phyloP scores from a whole-genome alignment of 30 jellyfish, hydroid and myxozoan species.

The Chironex yamaguchii region DNA sequence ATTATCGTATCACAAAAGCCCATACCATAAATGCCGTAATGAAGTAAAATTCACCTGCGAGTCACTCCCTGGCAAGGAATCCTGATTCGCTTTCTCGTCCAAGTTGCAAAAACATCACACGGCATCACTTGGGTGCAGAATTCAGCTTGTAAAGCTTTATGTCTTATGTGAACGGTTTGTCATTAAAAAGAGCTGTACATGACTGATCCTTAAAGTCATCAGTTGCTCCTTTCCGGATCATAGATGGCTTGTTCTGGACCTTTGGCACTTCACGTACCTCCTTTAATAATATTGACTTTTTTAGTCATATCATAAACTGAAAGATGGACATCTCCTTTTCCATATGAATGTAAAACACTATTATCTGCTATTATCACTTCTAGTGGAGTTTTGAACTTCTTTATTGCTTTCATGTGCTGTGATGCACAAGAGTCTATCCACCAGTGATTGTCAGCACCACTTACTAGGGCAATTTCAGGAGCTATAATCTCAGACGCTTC shows the following conservation, averaged over 20 bases:
- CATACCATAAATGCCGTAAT: conserved; percentile 59
- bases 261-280: conserved; percentile 59
- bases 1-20: conserved; percentile 62
- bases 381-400: no score
- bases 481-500: no score
- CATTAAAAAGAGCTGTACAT: conserved; percentile 8
- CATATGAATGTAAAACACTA: conserved; percentile 16
- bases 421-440: no score
- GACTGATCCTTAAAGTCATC: conserved; percentile 18
- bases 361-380: conserved; percentile 53
- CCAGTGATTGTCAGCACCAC: no score
- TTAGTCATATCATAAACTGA: conserved; percentile 14
- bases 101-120: no score
- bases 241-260: conserved; percentile 20
- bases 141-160: conserved; percentile 53
- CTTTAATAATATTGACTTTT: conserved; percentile 17
- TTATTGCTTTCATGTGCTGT: no score
- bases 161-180: conserved; percentile 15
- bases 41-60: neutral
- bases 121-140: neutral
- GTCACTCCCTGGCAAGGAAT: neutral
- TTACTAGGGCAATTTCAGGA: no score
- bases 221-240: conserved; percentile 47
- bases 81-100: no score
- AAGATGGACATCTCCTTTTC: conserved; percentile 39